Conservation (phyloP, 2,888 invertebrate species). For the Stenolophus ochropezus region DNA sequence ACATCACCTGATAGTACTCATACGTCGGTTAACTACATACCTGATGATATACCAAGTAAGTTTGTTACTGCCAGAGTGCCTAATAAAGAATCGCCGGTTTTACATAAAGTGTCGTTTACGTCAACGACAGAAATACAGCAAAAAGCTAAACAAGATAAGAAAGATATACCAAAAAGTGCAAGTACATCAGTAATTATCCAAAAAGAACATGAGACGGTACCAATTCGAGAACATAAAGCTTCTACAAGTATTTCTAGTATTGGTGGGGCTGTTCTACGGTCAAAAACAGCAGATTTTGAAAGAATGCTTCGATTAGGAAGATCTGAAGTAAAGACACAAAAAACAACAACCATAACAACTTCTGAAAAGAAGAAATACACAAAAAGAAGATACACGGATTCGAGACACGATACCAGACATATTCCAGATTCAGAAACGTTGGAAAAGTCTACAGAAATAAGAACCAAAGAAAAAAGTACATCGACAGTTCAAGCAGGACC, state of each 20-base stretch:
- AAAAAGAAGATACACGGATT: conserved; percentile 78
- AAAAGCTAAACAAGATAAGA: conserved; percentile 62
- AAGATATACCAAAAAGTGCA: conserved; percentile 64
- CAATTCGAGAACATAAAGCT: conserved; percentile 44
- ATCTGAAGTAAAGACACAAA: conserved; percentile 73
- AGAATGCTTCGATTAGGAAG: conserved; percentile 75
- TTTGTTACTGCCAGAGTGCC: conserved; percentile 66
- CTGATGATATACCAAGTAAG: conserved; percentile 71
- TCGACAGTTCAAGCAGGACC: conserved; percentile 69
- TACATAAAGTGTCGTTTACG: conserved; percentile 79
- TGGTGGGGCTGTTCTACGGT: conserved; percentile 79
- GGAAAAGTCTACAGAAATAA: conserved; percentile 51
- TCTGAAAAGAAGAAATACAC: conserved; percentile 78
- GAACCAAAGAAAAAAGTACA: conserved; percentile 32
- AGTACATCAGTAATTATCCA: conserved; percentile 63
- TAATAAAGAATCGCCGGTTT: conserved; percentile 68
- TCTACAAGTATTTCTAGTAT: conserved; percentile 80
- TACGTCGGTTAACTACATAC: conserved; percentile 75
- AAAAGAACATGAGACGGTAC: conserved; percentile 54
- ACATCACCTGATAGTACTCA: conserved; percentile 76
- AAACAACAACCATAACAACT: conserved; percentile 66
- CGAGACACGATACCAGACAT: conserved; percentile 77
- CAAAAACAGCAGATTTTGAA: conserved; percentile 82
- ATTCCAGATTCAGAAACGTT: conserved; percentile 75
- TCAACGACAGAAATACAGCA: conserved; percentile 77